phyloP scores from a whole-genome alignment of 2,888 invertebrate species.

The Spodoptera littoralis region DNA sequence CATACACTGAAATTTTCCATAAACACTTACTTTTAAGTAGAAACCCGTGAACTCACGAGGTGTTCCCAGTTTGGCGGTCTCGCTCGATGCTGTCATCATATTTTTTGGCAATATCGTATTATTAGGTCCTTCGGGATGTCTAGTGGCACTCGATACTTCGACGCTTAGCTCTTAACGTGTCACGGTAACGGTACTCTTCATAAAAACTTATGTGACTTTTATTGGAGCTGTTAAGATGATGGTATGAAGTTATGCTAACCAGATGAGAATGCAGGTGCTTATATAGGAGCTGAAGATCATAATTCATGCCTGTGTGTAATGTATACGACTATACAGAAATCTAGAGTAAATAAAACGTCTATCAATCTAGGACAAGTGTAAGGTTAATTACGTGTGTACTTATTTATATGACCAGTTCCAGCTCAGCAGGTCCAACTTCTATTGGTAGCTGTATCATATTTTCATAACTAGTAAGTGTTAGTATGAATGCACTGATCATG shows the following conservation, averaged over 20 bases:
- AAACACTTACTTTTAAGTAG: not conserved
- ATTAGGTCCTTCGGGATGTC: slow-evolving; percentile 57
- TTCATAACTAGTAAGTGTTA: too few species aligned
- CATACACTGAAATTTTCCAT: not conserved
- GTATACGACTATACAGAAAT: too few species aligned
- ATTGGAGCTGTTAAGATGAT: slow-evolving; percentile 7
- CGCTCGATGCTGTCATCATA: slow-evolving; percentile 57
- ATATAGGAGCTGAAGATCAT: too few species aligned
- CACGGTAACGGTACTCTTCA: slow-evolving; percentile 36
- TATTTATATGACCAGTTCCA: too few species aligned
- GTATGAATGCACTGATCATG: too few species aligned
- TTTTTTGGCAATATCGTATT: slow-evolving; percentile 65
- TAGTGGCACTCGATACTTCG: slow-evolving; percentile 53
- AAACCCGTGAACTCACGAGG: slow-evolving; percentile 33
- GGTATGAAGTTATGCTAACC: not conserved
- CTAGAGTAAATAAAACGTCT: too few species aligned
- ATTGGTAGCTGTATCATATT: too few species aligned
- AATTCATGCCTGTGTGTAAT: too few species aligned
- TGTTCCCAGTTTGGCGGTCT: slow-evolving; percentile 57
- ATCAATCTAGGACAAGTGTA: too few species aligned
- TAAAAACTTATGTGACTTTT: slow-evolving; percentile 51
- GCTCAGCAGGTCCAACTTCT: too few species aligned
- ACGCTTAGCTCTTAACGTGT: slow-evolving; percentile 60
- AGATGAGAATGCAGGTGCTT: too few species aligned
- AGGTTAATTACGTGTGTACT: too few species aligned